A percentile compares a stretch with the other conserved stretches of the same genome.
phyloP scores from a whole-genome alignment of 2,888 invertebrate genomes.

The Himalopsyche japonica region DNA sequence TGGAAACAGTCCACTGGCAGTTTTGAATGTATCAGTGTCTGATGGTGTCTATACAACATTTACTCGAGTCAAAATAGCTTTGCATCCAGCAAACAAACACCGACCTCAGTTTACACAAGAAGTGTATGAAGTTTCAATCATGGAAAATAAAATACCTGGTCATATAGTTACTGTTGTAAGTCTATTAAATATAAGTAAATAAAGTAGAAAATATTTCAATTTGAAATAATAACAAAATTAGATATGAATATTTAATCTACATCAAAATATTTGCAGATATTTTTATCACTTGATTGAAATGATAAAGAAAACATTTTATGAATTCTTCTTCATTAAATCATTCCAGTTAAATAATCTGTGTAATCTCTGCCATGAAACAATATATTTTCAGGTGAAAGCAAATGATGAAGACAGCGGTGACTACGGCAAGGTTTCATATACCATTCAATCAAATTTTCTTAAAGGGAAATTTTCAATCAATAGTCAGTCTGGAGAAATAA shows the following conservation, averaged over 20 bases:
- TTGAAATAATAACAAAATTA: not conserved
- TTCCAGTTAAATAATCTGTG: too few species aligned
- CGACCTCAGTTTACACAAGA: conserved; percentile 71
- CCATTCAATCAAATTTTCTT: conserved; percentile 67
- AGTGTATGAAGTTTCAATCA: conserved; percentile 68
- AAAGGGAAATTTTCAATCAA: conserved; percentile 68
- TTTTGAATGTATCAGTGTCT: conserved; percentile 82
- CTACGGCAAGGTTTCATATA: conserved; percentile 66
- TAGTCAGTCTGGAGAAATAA: conserved; percentile 64
- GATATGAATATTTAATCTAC: too few species aligned
- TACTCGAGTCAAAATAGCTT: conserved; percentile 70
- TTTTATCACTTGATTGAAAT: too few species aligned
- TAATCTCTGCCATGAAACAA: too few species aligned
- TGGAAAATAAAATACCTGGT: conserved; percentile 73
- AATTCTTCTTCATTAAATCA: too few species aligned
- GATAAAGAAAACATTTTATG: too few species aligned
- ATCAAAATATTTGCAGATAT: too few species aligned
- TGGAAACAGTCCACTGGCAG: conserved; percentile 65
- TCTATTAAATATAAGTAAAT: conserved; percentile 15
- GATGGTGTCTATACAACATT: conserved; percentile 87
- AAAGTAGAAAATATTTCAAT: not conserved
- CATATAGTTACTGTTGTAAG: conserved; percentile 64
- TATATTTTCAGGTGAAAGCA: conserved; percentile 60
- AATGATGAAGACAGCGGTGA: conserved; percentile 73
- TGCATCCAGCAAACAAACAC: conserved; percentile 72